A percentile compares a stretch with the other conserved stretches of the same genome.
These are phyloP conservation scores for Heliconius erato DNA, from an alignment of 2,888 invertebrate genomes.

Conservation along the genomic window DNA sequence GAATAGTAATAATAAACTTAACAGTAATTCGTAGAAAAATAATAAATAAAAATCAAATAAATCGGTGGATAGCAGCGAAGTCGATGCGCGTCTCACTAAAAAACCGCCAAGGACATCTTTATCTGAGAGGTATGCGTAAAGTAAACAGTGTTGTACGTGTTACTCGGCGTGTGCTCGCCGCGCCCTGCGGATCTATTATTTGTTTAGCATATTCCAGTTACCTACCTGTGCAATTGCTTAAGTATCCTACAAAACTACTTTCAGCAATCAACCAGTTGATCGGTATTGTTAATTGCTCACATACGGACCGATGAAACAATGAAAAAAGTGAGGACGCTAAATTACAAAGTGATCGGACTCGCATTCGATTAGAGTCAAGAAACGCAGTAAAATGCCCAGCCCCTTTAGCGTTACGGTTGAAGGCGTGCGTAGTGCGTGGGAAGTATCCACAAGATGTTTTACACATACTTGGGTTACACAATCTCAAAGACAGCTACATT, in stretches of 20 bases:
- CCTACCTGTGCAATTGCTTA: constrained; percentile 32
- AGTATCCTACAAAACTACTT: constrained; percentile 37
- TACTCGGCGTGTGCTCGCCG: constrained; percentile 68
- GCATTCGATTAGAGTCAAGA: constrained; percentile 70
- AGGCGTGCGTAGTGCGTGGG: constrained; percentile 81
- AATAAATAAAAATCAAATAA: constrained; percentile 68
- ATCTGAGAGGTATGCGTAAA: constrained; percentile 81
- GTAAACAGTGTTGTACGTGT: constrained; percentile 80
- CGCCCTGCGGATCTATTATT: constrained; percentile 62
- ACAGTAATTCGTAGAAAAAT: constrained; percentile 57
- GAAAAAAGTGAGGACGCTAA: constrained; percentile 36
- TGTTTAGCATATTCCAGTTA: constrained; percentile 44
- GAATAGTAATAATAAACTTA: constrained; percentile 37
- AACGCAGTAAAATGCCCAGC: constrained; percentile 77
- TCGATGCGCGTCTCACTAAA: constrained; percentile 70
- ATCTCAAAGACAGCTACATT: constrained; percentile 77
- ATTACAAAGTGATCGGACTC: constrained; percentile 52
- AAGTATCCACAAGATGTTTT: constrained; percentile 71
- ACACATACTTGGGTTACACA: constrained; percentile 83
- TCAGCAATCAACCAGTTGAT: constrained; percentile 29
- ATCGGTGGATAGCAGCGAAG: constrained; percentile 60
- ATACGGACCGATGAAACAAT: constrained; percentile 43
- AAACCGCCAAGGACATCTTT: constrained; percentile 83
- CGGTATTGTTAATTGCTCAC: constrained; percentile 41
- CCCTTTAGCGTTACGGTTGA: constrained; percentile 81